Evolutionary conservation across 2,797 vertebrate species (phyloP), one percentile per base, ranked within the genome.

Genomic region (Threskiornis aethiopicus): DNA sequence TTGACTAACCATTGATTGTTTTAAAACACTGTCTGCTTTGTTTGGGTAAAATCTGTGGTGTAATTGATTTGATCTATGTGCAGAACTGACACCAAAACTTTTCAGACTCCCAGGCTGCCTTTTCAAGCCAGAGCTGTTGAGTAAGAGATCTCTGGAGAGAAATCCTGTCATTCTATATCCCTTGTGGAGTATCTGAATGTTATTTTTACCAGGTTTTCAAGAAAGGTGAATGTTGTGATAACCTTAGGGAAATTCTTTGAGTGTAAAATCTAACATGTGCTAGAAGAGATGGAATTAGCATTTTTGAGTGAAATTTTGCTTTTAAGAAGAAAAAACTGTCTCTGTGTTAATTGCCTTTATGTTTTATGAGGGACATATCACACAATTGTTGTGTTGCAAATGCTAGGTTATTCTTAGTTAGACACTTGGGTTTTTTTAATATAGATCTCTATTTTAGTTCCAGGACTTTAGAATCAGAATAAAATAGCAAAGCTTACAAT

Each of bases 21-120:
- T 87, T 80, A 64, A 91, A 92, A 91, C 72, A 71, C n/a, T 81
- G 44, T 71, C 64, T 87, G 39, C 67, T 96, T 85, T 96, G 84
- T 94, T 95, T 91, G 81, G 49, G 41, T 89, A 69, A 93, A 77
- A 77, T 80, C 71, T 52, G 20, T 64, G n/a, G 25, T 87, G 55
- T 77, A 87, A 66, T 87, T 94, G 84, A 77, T 77, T 89, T 51
- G 37, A 64, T 84, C 10, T 80, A 8, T 31, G 26, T 80, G 55
- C 75, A 87, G 59, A 93, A 61, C 22, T 83, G 64, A 80, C 67
- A 65, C 11, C 13, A 71, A 70, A 89, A 83, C 18, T 73, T 71
- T 93, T 65, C 52, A 90, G 76, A 9, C n/a, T 87, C 42, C 14
- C 28, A 33, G 66, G 39, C 35, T 92, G 51, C 26, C 25, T 93